Conservation (phyloP, 2,113 vertebrate species). For the Tyto alba region DNA sequence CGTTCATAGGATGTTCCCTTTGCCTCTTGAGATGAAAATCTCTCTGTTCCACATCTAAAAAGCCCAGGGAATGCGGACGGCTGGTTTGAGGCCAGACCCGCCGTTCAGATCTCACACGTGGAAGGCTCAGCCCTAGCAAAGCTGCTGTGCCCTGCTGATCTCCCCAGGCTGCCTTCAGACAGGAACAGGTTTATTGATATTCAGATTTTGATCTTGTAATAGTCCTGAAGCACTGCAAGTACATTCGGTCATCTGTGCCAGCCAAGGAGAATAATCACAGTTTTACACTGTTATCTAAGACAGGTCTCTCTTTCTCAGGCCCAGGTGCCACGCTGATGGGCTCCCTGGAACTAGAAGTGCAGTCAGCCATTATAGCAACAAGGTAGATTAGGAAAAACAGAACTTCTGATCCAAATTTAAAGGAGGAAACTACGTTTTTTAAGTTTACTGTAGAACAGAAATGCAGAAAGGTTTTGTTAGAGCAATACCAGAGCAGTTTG, state of each 20-base stretch:
- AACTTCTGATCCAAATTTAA: not conserved
- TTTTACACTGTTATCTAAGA: not conserved
- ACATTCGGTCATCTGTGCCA: accelerated
- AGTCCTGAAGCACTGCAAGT: not conserved
- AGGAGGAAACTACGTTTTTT: not conserved
- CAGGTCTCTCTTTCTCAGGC: not conserved
- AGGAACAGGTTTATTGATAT: not conserved
- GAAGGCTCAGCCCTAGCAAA: not conserved
- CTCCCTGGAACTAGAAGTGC: not conserved
- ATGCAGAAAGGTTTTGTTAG: not conserved
- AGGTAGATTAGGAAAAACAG: not conserved
- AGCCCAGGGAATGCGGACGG: accelerated
- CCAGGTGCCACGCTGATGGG: not conserved
- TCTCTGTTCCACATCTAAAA: not conserved
- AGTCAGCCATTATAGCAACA: not conserved
- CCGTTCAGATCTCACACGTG: accelerated
- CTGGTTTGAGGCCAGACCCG: not conserved
- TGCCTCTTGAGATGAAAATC: not conserved
- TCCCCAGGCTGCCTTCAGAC: not conserved
- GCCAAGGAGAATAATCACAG: not conserved
- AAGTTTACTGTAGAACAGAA: not conserved
- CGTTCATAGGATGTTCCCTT: not conserved
- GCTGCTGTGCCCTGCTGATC: not conserved
- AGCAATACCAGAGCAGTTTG: not conserved
- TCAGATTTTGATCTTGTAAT: not conserved